Base-by-base conservation (phyloP, 2,113 vertebrate species). In the Seriola rivoliana region DNA sequence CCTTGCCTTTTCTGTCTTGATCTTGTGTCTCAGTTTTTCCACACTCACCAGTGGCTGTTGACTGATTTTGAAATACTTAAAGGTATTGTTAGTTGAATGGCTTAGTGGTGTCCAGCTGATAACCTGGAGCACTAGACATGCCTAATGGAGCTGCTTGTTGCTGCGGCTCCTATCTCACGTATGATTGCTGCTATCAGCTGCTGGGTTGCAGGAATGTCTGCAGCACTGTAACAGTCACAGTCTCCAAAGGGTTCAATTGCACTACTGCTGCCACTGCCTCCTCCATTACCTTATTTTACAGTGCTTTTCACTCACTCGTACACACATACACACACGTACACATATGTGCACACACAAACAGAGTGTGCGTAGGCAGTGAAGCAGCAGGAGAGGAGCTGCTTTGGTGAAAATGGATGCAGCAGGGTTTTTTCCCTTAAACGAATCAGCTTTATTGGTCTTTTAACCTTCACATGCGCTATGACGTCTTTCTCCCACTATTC, bases 361-460 rank as follows among this genome's bases (percentile, higher is more conserved):
- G 62, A 81, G 85, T 71, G 81, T 88, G 87, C 75, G 80, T 88
- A 85, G 90, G 88, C 82, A 93, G 84, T 88, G 87, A 91, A 93
- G 69, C 91, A 92, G 91, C 90, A 84, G 94, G 91, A 91, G 84
- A 81, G 32, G 36, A 85, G 80, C 58, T n/a, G 62, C 63, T 75
- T 84, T 42, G 73, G 70, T 88, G 54, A 83, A 79, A 89, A 70
- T 74, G 70, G 78, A 69, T 85, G 75, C 81, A 75, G 70, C 80
- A 76, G 68, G 85, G 38, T 62, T 85, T 86, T 81, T 71, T 50
- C 58, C 67, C 67, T 84, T 80, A 86, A 93, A 90, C 76, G 71
- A 91, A 93, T 93, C 84, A 71, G 77, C 84, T 90, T 87, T 85
- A 91, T 92, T 91, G 87, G 79, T 85, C 82, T 85, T 88, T 89